These are phyloP conservation scores for Drosophila fuyamai DNA, from an alignment of 1,140 invertebrate species.

Conservation along the genomic window DNA sequence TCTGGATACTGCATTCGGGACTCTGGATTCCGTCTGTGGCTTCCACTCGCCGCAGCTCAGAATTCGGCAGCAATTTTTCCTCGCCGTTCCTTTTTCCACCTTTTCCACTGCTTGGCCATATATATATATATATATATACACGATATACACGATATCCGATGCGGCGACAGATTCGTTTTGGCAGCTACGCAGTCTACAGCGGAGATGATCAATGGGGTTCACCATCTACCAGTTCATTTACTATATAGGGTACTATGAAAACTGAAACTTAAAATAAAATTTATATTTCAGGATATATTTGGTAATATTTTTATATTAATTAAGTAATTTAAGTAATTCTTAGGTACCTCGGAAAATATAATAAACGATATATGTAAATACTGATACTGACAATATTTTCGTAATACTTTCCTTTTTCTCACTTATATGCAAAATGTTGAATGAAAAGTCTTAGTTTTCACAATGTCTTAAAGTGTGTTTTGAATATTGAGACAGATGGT, in stretches of 20 bases:
- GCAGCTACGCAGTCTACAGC: conserved; percentile 48
- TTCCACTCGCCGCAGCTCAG: conserved; percentile 14
- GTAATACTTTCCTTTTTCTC: no score
- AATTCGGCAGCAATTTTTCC: conserved; percentile 66
- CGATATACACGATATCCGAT: conserved; percentile 52
- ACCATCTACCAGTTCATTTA: neutral
- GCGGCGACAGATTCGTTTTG: conserved; percentile 81
- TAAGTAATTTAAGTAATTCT: no score
- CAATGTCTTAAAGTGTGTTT: no score
- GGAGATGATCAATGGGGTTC: conserved; percentile 13
- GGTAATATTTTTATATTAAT: no score
- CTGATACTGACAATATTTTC: no score
- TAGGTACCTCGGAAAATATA: no score
- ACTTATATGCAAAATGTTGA: no score
- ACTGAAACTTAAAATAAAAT: neutral
- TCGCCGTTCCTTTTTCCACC: conserved; percentile 1
- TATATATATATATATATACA: conserved; percentile 20
- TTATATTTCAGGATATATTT: neutral
- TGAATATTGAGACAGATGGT: no score
- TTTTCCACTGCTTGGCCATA: conserved; percentile 16
- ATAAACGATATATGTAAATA: no score
- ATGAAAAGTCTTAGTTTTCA: no score
- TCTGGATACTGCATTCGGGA: conserved; percentile 10
- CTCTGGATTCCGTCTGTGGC: conserved; percentile 15
- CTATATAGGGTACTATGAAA: neutral